Evolutionary conservation across 92 coral and sea anemone species (phyloP).

Genomic region (Zoanthus gigantus): DNA sequence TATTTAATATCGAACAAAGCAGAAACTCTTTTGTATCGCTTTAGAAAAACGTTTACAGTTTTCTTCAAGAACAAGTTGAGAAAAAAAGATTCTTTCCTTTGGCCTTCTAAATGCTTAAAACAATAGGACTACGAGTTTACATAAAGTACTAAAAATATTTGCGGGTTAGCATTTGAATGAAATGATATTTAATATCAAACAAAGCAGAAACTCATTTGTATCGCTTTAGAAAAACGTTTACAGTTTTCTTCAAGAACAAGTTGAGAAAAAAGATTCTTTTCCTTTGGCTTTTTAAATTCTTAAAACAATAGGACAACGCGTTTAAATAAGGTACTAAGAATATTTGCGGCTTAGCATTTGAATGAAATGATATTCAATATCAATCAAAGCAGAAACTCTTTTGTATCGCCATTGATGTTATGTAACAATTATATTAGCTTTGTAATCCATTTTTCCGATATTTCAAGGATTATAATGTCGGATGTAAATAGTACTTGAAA

Average conservation of each 20-base stretch:
- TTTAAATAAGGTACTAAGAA: not conserved
- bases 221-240: not conserved
- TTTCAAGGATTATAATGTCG: too few relatives aligned
- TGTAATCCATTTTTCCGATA: too few relatives aligned
- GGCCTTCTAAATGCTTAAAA: too few relatives aligned
- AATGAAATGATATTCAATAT: not conserved
- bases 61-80: not conserved
- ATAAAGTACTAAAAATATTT: too few relatives aligned
- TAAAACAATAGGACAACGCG: not conserved
- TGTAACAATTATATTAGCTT: too few relatives aligned
- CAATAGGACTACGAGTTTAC: too few relatives aligned
- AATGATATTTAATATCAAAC: too few relatives aligned
- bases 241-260: not conserved
- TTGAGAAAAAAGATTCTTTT: not conserved
- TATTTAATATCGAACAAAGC: too few relatives aligned
- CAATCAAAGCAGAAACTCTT: not conserved
- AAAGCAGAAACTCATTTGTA: too few relatives aligned
- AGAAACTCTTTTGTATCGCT: too few relatives aligned
- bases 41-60: conserved; percentile 1
- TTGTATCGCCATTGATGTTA: not conserved
- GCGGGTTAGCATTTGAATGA: too few relatives aligned
- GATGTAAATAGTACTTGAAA: too few relatives aligned
- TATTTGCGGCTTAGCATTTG: not conserved
- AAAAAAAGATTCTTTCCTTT: not conserved
- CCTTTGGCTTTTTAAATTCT: not conserved